phyloP scores from a whole-genome alignment of 1,140 invertebrate genomes.

The Pogonus chalceus region DNA sequence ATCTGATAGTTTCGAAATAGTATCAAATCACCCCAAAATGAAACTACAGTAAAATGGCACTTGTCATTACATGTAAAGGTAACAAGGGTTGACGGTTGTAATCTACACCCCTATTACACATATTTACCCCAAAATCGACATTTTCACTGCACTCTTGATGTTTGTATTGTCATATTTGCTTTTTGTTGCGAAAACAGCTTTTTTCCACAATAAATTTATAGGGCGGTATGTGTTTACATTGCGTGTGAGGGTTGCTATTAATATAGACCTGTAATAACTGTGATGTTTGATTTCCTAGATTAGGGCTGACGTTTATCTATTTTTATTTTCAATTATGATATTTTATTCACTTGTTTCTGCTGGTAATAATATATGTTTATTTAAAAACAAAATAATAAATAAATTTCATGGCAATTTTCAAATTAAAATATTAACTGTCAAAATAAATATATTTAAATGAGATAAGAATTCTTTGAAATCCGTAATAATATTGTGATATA shows the following conservation, averaged over 20 bases:
- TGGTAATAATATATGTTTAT: too few species aligned
- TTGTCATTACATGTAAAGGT: not conserved
- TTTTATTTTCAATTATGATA: too few species aligned
- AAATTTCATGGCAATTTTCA: too few species aligned
- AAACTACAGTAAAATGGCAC: not conserved
- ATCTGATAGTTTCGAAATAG: not conserved
- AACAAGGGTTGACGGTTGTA: not conserved
- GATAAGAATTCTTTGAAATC: too few species aligned
- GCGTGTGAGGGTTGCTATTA: not conserved
- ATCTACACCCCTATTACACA: not conserved
- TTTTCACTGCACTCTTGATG: not conserved
- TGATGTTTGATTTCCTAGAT: conserved; percentile 9
- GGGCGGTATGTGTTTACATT: not conserved
- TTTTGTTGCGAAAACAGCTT: not conserved
- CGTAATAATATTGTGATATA: too few species aligned
- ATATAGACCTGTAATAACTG: too few species aligned
- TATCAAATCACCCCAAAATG: not conserved
- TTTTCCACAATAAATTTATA: not conserved
- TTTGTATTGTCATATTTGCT: not conserved
- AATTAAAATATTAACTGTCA: too few species aligned
- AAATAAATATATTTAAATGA: too few species aligned
- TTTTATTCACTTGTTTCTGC: too few species aligned
- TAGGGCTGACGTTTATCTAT: conserved; percentile 7
- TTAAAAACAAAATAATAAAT: too few species aligned
- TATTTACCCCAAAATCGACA: not conserved